A percentile compares a stretch with the other conserved stretches of the same genome.
These are phyloP conservation scores for Drosophila nigricruria DNA, from an alignment of 2,888 invertebrate genomes.

Conservation along the genomic window DNA sequence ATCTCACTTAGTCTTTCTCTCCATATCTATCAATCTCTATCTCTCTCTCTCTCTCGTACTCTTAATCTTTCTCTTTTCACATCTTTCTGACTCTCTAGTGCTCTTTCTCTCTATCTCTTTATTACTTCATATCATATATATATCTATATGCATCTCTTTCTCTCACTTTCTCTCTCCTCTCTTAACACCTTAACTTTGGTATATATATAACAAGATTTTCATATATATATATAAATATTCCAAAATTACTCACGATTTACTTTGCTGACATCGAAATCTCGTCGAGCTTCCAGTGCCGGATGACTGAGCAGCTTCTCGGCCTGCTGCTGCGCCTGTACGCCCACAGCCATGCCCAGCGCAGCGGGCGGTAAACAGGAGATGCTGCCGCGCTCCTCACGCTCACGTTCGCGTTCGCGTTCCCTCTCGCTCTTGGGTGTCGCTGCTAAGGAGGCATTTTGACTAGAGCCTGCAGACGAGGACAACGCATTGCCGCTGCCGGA, in stretches of 20 bases:
- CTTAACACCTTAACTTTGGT: too few species aligned
- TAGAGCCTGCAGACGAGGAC: slow-evolving; percentile 75
- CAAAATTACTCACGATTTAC: slow-evolving; percentile 84
- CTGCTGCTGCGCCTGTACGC: slow-evolving; percentile 66
- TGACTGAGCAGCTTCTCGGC: slow-evolving; percentile 83
- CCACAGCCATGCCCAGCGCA: slow-evolving; percentile 67
- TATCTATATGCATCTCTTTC: not conserved
- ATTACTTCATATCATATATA: too few species aligned
- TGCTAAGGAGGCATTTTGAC: slow-evolving; percentile 78
- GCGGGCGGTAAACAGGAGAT: slow-evolving; percentile 82
- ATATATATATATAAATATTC: not conserved
- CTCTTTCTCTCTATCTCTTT: too few species aligned
- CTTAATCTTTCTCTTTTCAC: too few species aligned
- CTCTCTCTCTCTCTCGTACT: too few species aligned
- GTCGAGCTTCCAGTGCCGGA: slow-evolving; percentile 80
- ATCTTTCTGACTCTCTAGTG: too few species aligned
- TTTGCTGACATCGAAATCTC: slow-evolving; percentile 85
- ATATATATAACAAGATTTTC: not conserved
- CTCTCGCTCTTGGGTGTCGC: slow-evolving; percentile 78
- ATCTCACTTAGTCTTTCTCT: not conserved
- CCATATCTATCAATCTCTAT: not conserved
- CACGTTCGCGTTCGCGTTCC: slow-evolving; percentile 67
- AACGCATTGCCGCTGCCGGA: slow-evolving; percentile 59
- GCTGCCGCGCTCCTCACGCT: slow-evolving; percentile 77
- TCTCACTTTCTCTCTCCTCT: not conserved